A percentile compares a stretch with the other conserved stretches of the same genome.
Evolutionary conservation across 2,113 vertebrate genomes (phyloP).

Genomic region (Phrynosoma blainvillii): DNA sequence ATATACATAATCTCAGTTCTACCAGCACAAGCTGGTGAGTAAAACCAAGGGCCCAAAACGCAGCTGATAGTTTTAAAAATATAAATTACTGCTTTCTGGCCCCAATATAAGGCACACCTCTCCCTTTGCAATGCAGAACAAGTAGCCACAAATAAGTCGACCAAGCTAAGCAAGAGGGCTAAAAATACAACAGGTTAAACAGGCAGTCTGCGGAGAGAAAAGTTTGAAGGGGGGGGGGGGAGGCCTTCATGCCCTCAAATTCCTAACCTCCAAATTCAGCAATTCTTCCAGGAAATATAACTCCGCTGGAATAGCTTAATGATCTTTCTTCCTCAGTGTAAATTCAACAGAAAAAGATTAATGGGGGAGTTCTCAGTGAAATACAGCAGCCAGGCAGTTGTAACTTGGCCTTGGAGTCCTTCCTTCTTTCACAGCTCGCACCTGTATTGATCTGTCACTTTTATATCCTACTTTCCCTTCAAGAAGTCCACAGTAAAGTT

Average conservation of each 20-base stretch:
- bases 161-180: not conserved
- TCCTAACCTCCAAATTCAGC: not conserved
- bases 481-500: not conserved
- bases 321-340: not conserved
- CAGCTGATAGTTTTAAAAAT: not conserved
- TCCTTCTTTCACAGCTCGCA: not conserved
- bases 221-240: no score
- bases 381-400: not conserved
- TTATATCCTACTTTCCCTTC: not conserved
- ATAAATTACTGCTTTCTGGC: not conserved
- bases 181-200: not conserved
- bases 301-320: not conserved
- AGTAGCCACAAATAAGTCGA: not conserved
- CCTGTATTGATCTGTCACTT: not conserved
- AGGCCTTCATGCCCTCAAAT: no score
- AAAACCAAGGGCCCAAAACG: not conserved
- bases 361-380: not conserved
- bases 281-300: not conserved
- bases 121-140: not conserved
- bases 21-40: not conserved
- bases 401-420: not conserved
- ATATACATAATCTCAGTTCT: not conserved
- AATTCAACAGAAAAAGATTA: not conserved
- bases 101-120: not conserved
- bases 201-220: no score